phyloP scores from a whole-genome alignment of 2,113 vertebrate genomes.

The Syngnathus floridae region DNA sequence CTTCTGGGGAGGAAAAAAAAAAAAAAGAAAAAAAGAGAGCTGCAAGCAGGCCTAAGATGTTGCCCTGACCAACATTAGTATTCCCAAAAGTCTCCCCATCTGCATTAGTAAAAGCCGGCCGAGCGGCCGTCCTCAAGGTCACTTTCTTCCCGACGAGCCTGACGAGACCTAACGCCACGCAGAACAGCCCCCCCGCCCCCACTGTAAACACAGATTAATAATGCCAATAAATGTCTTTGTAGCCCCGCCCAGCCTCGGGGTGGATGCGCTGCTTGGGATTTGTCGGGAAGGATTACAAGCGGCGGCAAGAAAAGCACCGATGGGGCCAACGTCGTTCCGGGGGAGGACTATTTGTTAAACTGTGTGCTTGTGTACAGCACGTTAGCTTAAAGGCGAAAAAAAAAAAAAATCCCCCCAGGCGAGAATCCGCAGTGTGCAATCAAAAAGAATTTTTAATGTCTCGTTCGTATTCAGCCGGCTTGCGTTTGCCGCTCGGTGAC shows the following conservation, averaged over 20 bases:
- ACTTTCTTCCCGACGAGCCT: constrained; percentile 47
- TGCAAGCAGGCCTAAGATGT: constrained; percentile 48
- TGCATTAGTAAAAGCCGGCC: constrained; percentile 56
- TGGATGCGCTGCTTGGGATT: constrained; percentile 46
- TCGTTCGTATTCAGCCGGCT: constrained; percentile 58
- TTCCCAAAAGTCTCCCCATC: constrained; percentile 46
- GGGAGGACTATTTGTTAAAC: constrained; percentile 70
- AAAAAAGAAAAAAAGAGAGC: constrained; percentile 41
- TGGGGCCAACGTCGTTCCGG: constrained; percentile 56
- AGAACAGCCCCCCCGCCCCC: constrained; percentile 17
- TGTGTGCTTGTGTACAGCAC: constrained; percentile 70
- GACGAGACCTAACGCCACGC: constrained; percentile 32
- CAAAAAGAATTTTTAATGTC: constrained; percentile 71
- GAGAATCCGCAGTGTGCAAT: constrained; percentile 64
- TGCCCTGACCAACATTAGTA: constrained; percentile 59
- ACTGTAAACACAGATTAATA: constrained; percentile 61
- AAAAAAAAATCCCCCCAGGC: constrained; percentile 57
- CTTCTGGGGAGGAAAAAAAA: constrained; percentile 49
- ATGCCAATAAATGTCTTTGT: constrained; percentile 68
- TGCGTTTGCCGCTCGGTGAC: constrained; percentile 36
- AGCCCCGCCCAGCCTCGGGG: constrained; percentile 45
- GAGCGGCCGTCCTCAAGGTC: constrained; percentile 56
- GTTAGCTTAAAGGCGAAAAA: constrained; percentile 62
- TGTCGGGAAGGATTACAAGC: constrained; percentile 57
- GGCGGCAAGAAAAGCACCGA: constrained; percentile 49